phyloP scores from a whole-genome alignment of 2,797 vertebrate species.

The Hipposideros larvatus region DNA sequence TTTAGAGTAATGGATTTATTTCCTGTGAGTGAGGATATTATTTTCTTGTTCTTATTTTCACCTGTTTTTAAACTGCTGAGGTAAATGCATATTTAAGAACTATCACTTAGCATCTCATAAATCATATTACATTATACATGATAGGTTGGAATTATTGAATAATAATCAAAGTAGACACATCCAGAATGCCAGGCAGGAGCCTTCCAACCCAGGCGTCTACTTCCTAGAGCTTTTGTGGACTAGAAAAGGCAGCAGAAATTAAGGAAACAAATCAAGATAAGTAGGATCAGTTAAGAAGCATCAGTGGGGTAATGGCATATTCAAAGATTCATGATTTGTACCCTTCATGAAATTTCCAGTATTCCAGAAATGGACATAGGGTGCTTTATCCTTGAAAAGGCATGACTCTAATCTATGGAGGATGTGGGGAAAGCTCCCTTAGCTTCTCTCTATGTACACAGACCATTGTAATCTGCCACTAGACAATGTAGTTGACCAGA shows the following conservation, averaged over 20 bases:
- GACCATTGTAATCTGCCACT: background rate
- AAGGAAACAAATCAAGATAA: background rate
- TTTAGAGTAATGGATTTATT: background rate
- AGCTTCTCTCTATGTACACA: background rate
- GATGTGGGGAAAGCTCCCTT: background rate
- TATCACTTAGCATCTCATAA: background rate
- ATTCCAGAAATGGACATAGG: background rate
- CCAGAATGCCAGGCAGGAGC: background rate
- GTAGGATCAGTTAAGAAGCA: background rate
- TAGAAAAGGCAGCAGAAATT: background rate
- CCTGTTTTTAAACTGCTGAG: background rate
- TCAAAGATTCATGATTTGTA: background rate
- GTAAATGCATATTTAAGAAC: conserved; percentile 39
- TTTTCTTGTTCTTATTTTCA: conserved; percentile 35
- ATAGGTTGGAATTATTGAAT: background rate
- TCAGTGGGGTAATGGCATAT: background rate
- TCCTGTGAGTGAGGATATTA: background rate
- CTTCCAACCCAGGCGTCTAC: background rate
- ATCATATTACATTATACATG: background rate
- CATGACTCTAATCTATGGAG: background rate
- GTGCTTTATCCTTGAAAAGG: background rate
- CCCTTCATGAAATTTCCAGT: background rate
- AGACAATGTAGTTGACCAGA: background rate
- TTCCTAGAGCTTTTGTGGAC: background rate
- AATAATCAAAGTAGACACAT: background rate